phyloP scores from a whole-genome alignment of 2,113 vertebrate genomes.

The Etheostoma spectabile region DNA sequence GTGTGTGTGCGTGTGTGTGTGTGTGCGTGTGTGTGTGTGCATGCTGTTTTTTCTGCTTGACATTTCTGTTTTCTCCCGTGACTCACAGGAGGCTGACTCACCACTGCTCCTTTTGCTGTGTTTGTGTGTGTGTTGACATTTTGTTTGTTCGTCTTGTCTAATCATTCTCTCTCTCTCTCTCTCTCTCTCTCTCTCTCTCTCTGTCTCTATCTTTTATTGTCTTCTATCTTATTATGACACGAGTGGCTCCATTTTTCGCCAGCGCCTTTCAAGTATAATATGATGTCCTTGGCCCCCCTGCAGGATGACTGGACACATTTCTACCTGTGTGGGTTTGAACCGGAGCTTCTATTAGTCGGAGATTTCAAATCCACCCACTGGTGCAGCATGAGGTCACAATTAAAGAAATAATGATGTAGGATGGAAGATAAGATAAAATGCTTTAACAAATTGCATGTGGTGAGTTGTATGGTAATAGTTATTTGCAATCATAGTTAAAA shows the following conservation, averaged over 20 bases:
- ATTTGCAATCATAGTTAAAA: no score
- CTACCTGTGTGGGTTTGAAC: constrained; percentile 44
- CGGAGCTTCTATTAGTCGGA: constrained; percentile 22
- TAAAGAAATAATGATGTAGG: not conserved
- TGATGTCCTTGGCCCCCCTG: constrained; percentile 13
- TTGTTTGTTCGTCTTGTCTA: constrained; percentile 8
- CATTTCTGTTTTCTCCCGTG: constrained; percentile 70
- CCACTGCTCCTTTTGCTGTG: constrained; percentile 47
- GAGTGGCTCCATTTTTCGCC: not conserved
- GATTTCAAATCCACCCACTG: constrained; percentile 34
- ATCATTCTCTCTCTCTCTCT: not conserved
- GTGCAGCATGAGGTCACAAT: constrained; percentile 34
- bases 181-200: not conserved
- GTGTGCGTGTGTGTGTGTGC: constrained; percentile 11
- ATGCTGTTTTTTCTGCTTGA: constrained; percentile 56
- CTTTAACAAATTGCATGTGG: no score
- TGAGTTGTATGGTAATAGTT: no score
- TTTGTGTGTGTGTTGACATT: constrained; percentile 38
- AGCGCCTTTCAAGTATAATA: not conserved
- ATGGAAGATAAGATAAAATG: not conserved
- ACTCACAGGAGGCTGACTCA: constrained; percentile 75
- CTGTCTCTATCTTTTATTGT: constrained; percentile 4
- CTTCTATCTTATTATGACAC: constrained; percentile 32
- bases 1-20: not conserved
- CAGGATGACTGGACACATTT: constrained; percentile 31